A percentile compares a stretch with the other conserved stretches of the same genome.
These are phyloP conservation scores for Rhagium mordax DNA, from an alignment of 2,888 invertebrate genomes.

Conservation along the genomic window DNA sequence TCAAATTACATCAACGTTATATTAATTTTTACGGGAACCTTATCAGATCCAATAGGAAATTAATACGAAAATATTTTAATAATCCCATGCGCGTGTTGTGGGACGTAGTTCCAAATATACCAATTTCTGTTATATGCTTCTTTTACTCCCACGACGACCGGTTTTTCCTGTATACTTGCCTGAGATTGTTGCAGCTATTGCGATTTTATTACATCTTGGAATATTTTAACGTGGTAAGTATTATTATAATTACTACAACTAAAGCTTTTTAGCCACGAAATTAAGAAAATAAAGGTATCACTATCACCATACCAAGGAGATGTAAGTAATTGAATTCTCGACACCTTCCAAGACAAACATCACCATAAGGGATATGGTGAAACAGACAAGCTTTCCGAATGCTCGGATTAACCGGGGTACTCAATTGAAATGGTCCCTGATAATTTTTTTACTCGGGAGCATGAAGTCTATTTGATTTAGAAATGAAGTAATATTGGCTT, in stretches of 20 bases:
- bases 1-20: constrained; percentile 38
- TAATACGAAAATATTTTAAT: constrained; percentile 39
- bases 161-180: constrained; percentile 41
- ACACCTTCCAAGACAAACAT: too few relatives aligned
- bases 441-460: too few relatives aligned
- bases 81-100: constrained; percentile 35
- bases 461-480: too few relatives aligned
- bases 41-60: constrained; percentile 26
- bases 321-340: too few relatives aligned
- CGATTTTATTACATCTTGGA: constrained; percentile 39
- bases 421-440: too few relatives aligned
- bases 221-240: constrained; percentile 39
- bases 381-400: too few relatives aligned
- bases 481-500: too few relatives aligned
- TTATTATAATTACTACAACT: not conserved
- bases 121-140: constrained; percentile 34
- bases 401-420: too few relatives aligned
- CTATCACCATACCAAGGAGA: too few relatives aligned
- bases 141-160: constrained; percentile 35
- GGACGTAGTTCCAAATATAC: constrained; percentile 43
- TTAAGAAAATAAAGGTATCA: too few relatives aligned
- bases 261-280: too few relatives aligned
- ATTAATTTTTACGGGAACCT: constrained; percentile 40
- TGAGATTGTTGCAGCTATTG: constrained; percentile 41
- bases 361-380: too few relatives aligned